Base-by-base conservation (phyloP, 1,140 invertebrate genomes). In the Ceratina japonica region DNA sequence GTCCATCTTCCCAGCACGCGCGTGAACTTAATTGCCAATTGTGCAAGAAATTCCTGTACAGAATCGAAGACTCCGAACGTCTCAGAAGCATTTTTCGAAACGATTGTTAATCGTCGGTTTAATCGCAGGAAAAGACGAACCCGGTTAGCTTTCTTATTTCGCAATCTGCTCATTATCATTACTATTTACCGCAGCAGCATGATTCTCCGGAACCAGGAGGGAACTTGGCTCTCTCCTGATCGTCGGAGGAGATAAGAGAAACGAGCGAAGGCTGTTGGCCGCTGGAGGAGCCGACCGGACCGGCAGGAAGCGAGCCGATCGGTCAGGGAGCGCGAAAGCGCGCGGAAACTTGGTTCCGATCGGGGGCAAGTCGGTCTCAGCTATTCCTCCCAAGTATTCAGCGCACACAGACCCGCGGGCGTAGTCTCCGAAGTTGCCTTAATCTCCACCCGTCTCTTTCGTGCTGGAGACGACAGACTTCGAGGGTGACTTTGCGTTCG, bases 391-490 rank as follows among this genome's bases (percentile, higher is more conserved):
- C 68, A 76, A 84, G 77, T 80, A 83, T 77, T 76, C 75, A 74
- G 51, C 82, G 52, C 80, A 63, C 64, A 78, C 49, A 52, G 68
- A 24, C 15, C 63, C 72, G 58, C 31, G 65, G 71, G 77, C 71
- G 74, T 56, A 81, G 70, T 80, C 65, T 51, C 56, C 62, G 12
- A 84, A 79, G 72, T 85, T 85, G 56, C 72, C 80, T 85, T 85
- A 71, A 86, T 85, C 75, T 79, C 75, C 52, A 74, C 74, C 75
- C 64, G 58, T 44, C 16, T 54, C 13, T 44, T 16, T 64, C 68
- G 44, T 54, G 27, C 49, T 59, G 62, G 27, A 18, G 71, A 85
- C 63, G 75, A 73, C 79, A 65, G 75, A 81, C 61, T 84, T 84
- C 54, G 71, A 82, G 79, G 79, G 75, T 82, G 71, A 82, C 83